A percentile compares a stretch with the other conserved stretches of the same genome.
phyloP scores from a whole-genome alignment of 1,140 invertebrate genomes.

The Diabrotica virgifera region DNA sequence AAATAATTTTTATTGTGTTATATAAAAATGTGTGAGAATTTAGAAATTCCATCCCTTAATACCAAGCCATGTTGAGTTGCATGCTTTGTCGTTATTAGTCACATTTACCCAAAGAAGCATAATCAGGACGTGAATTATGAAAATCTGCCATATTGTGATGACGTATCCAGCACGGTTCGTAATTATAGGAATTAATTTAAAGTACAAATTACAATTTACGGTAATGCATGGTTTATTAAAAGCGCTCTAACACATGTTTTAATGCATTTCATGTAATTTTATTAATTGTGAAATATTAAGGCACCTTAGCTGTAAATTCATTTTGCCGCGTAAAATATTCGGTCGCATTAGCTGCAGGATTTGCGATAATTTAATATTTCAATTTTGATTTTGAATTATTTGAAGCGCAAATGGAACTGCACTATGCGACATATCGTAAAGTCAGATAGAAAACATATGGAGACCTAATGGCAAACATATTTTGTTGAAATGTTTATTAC shows the following conservation, averaged over 20 bases:
- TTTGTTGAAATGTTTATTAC: too few species aligned
- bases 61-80: too few species aligned
- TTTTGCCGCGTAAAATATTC: neutral
- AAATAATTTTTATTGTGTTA: too few species aligned
- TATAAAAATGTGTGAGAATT: too few species aligned
- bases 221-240: conserved; percentile 1
- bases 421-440: too few species aligned
- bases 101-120: neutral
- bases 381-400: neutral
- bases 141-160: neutral
- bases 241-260: neutral
- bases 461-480: too few species aligned
- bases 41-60: too few species aligned
- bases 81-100: too few species aligned
- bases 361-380: neutral
- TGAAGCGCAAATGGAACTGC: neutral
- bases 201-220: neutral
- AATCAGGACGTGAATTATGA: neutral
- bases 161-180: neutral
- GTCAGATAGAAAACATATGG: too few species aligned
- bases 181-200: neutral
- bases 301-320: neutral
- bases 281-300: conserved; percentile 1
- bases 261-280: neutral
- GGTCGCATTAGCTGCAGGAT: neutral